These are phyloP conservation scores for Tenodera sinensis DNA, from an alignment of 2,888 invertebrate species.

Conservation along the genomic window DNA sequence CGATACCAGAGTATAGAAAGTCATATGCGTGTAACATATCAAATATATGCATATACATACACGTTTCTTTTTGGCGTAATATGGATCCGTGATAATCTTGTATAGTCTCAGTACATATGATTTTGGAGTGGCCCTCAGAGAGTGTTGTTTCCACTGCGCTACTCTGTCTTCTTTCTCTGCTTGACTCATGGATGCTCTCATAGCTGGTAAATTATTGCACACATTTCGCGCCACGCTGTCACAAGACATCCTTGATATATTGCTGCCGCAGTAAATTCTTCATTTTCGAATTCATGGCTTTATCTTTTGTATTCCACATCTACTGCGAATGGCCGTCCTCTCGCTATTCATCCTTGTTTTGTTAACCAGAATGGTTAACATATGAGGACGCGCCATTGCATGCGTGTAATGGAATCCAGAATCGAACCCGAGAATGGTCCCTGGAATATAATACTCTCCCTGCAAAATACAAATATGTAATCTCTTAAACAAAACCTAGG, in stretches of 20 bases:
- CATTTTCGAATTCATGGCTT: neutral
- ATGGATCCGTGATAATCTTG: neutral
- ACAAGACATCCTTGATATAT: neutral
- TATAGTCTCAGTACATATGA: neutral
- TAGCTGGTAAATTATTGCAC: neutral
- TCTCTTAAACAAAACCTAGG: too few species aligned
- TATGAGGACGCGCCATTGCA: too few species aligned
- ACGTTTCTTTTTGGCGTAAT: too few species aligned
- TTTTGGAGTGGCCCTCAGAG: neutral
- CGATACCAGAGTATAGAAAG: too few species aligned
- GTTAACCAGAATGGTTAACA: too few species aligned
- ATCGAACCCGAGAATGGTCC: too few species aligned
- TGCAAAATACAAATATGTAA: too few species aligned
- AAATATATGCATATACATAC: too few species aligned
- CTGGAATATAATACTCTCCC: too few species aligned
- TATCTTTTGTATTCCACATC: neutral
- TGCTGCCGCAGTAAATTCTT: neutral
- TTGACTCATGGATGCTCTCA: neutral
- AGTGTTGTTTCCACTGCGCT: neutral
- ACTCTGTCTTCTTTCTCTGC: neutral
- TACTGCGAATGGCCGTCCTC: neutral
- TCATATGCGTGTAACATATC: too few species aligned
- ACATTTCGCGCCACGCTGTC: neutral
- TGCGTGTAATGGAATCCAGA: too few species aligned
- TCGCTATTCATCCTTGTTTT: neutral